Percentiles rank a stretch among this genome's conserved stretches.
Evolutionary conservation across 2,113 vertebrate species (phyloP).

Genomic region (Heterotis niloticus): DNA sequence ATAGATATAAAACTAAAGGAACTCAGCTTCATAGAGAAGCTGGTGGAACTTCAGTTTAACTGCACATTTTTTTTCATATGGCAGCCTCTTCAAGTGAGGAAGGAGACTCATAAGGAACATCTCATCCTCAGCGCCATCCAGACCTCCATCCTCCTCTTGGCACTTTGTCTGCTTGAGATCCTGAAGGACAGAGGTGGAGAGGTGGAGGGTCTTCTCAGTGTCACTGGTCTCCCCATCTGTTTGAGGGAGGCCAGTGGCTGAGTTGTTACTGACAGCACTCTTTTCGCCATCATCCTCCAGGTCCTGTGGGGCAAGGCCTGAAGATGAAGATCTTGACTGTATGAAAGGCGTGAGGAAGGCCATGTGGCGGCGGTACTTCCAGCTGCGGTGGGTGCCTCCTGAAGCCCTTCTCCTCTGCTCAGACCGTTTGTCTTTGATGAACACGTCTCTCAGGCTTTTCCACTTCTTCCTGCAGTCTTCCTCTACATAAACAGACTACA

Average conservation of each 20-base stretch:
- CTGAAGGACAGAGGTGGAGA: neutral
- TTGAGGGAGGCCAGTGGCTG: neutral
- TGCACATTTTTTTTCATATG: conserved; percentile 27
- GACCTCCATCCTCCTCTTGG: conserved; percentile 3
- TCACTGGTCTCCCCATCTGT: conserved; percentile 10
- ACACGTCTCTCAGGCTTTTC: conserved; percentile 28
- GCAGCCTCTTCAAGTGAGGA: conserved; percentile 29
- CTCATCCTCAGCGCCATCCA: conserved; percentile 28
- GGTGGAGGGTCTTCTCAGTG: conserved; percentile 3
- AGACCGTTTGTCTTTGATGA: conserved; percentile 21
- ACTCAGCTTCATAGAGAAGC: conserved; percentile 28
- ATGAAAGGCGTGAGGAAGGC: conserved; percentile 28
- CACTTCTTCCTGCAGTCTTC: conserved; percentile 30
- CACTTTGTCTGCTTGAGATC: conserved; percentile 15
- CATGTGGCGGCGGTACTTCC: conserved; percentile 24
- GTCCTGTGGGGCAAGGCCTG: conserved; percentile 7
- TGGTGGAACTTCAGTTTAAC: conserved; percentile 32
- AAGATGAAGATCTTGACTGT: conserved; percentile 4
- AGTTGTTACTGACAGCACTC: conserved; percentile 17
- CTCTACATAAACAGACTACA: conserved; percentile 1
- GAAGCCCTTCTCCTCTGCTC: conserved; percentile 15
- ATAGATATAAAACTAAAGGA: conserved; percentile 11
- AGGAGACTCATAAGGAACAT: conserved; percentile 31
- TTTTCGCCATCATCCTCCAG: conserved; percentile 16
- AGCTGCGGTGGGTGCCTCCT: conserved; percentile 17